Evolutionary conservation across 1,140 invertebrate species (phyloP).

Genomic region (Bombus waltoni): DNA sequence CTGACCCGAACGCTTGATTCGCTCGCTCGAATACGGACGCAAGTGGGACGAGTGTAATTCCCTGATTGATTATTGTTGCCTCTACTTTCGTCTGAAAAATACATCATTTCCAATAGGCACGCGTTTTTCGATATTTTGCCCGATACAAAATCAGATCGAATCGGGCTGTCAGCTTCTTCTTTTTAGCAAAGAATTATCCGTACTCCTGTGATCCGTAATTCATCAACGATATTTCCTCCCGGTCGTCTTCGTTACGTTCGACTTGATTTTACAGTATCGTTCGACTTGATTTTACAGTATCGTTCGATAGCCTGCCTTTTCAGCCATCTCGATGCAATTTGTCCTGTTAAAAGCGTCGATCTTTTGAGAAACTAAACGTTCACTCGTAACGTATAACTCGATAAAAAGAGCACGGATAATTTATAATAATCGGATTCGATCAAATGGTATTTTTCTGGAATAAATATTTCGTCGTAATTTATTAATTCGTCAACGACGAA

Average conservation of each 20-base stretch:
- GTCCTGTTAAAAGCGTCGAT: too few species aligned
- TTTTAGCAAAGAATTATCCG: background rate
- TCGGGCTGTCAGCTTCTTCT: background rate
- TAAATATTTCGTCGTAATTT: too few species aligned
- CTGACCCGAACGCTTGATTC: conserved; percentile 14
- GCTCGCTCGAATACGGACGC: conserved; percentile 2
- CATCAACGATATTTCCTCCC: background rate
- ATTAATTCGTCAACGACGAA: too few species aligned
- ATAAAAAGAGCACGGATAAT: background rate
- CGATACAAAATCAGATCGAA: background rate
- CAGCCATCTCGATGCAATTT: too few species aligned
- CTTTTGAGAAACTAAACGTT: background rate
- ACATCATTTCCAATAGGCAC: too few species aligned
- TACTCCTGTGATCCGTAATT: background rate
- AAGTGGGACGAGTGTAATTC: conserved; percentile 51
- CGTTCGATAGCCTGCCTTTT: background rate
- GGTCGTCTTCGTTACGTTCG: background rate
- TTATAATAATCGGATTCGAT: background rate
- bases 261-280: background rate
- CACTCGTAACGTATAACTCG: background rate
- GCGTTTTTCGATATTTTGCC: background rate
- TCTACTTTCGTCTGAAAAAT: background rate
- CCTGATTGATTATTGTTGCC: conserved; percentile 5
- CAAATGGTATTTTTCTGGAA: rapidly evolving
- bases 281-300: background rate